Conservation (phyloP, 2,113 vertebrate species). For the Epinephelus cyanopodus region DNA sequence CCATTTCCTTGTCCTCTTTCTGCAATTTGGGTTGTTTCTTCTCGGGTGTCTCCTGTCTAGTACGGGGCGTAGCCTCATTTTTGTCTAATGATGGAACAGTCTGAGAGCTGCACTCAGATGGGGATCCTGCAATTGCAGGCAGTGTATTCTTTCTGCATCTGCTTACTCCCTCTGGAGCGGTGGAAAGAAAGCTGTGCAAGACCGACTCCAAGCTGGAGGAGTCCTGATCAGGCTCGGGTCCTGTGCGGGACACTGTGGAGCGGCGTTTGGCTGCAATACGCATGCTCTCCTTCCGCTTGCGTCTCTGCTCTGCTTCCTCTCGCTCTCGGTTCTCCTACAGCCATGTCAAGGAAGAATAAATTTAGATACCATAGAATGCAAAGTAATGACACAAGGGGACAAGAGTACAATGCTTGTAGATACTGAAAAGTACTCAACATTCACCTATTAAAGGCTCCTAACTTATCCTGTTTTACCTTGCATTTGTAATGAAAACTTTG, state of each 20-base stretch:
- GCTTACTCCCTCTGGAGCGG: constrained; percentile 20
- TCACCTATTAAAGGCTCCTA: neutral
- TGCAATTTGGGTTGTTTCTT: constrained; percentile 45
- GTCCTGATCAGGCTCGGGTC: neutral
- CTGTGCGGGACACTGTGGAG: constrained; percentile 51
- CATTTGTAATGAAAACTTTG: too few relatives aligned
- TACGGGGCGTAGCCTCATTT: neutral
- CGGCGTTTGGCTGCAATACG: constrained; percentile 59
- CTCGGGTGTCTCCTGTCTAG: constrained; percentile 20
- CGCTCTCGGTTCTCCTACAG: constrained; percentile 83
- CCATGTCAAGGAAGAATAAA: neutral
- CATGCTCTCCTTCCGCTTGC: constrained; percentile 65
- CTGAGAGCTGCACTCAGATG: neutral
- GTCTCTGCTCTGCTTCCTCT: constrained; percentile 74
- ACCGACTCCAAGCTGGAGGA: constrained; percentile 72
- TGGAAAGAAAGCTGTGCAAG: constrained; percentile 78
- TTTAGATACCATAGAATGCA: neutral
- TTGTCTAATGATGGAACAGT: neutral
- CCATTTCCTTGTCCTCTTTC: neutral
- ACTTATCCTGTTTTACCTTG: too few relatives aligned
- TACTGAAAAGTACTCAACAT: neutral
- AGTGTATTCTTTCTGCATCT: constrained; percentile 57
- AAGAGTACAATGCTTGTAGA: neutral
- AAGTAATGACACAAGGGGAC: neutral
- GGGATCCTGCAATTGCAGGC: constrained; percentile 20